These are phyloP conservation scores for Leptura quadrifasciata DNA, from an alignment of 2,888 invertebrate genomes.

Conservation along the genomic window DNA sequence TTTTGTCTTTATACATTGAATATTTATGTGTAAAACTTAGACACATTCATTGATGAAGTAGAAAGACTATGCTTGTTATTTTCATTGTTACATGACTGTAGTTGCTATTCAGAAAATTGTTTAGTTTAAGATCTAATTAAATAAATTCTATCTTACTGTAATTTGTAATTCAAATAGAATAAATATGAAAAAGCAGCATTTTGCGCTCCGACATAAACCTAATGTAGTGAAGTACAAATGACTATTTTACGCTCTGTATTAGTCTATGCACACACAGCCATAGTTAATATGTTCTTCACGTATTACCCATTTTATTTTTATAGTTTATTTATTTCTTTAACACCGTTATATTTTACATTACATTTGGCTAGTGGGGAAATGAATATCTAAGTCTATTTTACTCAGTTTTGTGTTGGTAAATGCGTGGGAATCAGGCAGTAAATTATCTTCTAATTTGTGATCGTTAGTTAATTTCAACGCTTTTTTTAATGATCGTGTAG, in stretches of 20 bases:
- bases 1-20: no score
- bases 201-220: not conserved
- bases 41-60: no score
- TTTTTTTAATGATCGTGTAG: slow-evolving; percentile 56
- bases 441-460: slow-evolving; percentile 62
- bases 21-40: no score
- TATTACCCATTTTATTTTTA: slow-evolving; percentile 57
- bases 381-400: slow-evolving; percentile 44
- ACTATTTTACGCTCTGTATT: slow-evolving; percentile 22
- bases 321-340: slow-evolving; percentile 56
- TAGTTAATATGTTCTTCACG: slow-evolving; percentile 57
- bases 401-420: slow-evolving; percentile 29
- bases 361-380: slow-evolving; percentile 54
- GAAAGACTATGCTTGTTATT: no score
- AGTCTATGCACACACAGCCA: slow-evolving; percentile 11
- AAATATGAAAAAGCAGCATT: not conserved
- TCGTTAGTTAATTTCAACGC: slow-evolving; percentile 61
- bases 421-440: slow-evolving; percentile 52
- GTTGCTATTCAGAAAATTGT: not conserved
- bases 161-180: not conserved
- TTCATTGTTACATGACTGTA: no score
- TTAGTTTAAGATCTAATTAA: no score
- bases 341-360: slow-evolving; percentile 58
- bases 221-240: slow-evolving; percentile 17
- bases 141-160: not conserved